Base-by-base conservation (phyloP, 2,888 invertebrate genomes). In the Sclerodermus sp. region DNA sequence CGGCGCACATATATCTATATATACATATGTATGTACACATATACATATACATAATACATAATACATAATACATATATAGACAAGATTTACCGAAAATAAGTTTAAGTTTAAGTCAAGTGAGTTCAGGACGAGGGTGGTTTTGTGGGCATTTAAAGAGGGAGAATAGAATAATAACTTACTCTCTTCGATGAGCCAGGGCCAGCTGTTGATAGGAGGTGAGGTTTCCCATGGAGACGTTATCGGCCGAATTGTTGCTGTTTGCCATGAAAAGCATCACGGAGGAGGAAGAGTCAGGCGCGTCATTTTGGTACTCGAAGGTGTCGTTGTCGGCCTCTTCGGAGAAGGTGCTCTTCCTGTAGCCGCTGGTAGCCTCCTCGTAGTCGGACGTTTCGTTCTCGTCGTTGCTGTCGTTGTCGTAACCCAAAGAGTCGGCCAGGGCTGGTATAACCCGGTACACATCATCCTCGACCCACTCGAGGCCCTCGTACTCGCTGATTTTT, bases 401-500 rank as follows among this genome's bases (percentile, higher is more conserved):
- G 12, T 38, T 47, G 18, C 53, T 59, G 5, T 71, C 71, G 17
- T 68, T 59, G 5, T 71, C 71, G 17, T 68, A 64, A 39, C 64
- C 61, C 5, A 71, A 46, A 1, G 63, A 57, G 8, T 71, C 71
- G 39, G 65, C 60, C 4, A 69, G 66, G 13, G 68, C 71, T 1
- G 77, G 76, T 41, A 74, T 67, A 18, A 77, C 77, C 40, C 74
- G 66, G 55, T 77, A 78, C 41, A 77, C 74, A 38, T 77, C 77
- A 32, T 73, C 76, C 23, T 70, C 72, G 41, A 77, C 64, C 77
- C 76, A 77, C 32, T 76, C 76, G 15, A 77, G 58, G 1, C 76
- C 77, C 49, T 76, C 73, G 62, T 73, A 77, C 45, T 70, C 65
- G 41, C 61, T 64, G 41, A 60, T 43, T 32, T 45, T 54, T 36